Base-by-base conservation (phyloP, 1,140 invertebrate species). In the Drosophila athabasca region DNA sequence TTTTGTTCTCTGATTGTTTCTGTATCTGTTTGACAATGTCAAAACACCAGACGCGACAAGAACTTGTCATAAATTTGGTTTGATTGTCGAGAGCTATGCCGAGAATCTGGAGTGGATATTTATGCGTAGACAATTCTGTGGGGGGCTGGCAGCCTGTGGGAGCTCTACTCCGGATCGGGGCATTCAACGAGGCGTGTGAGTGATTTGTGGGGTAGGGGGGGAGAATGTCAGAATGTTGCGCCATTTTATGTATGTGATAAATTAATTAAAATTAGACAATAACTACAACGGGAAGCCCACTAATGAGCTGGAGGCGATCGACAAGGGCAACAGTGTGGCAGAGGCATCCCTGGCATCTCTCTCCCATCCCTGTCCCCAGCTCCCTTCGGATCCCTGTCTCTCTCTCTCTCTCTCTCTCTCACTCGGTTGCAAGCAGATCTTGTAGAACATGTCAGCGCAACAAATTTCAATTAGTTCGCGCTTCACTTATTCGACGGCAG, bases 401-500 rank as follows among this genome's bases (percentile, higher is more conserved):
- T 24, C 61, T 29, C n/a, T 53, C 44, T 31, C 49, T 19, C 64
- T 26, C 15, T 13, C n/a, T 24, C 61, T 29, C n/a, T 53, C 44
- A 41, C 49, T 19, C 64, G 62, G 50, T 39, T 64, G 75, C 68
- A 85, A 76, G 52, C 51, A 64, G 74, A 79, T 78, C 81, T 69
- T 76, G 78, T 81, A 66, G 55, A 70, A 76, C 62, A 90, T 90
- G 87, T 90, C 87, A 83, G 82, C 87, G 82, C 76, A 80, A 90
- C 87, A 83, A 90, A 90, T 90, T 82, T 87, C 87, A 90, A 90
- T 90, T 90, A 90, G 87, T 90, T 90, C 87, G 75, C 87, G 87
- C 87, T 90, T 90, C 87, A 87, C 81, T 83, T 88, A 83, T 67
- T 79, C 60, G 76, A 57, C 84, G 53, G 53, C 68, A 44, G 72